Conservation (phyloP, 2,113 vertebrate species). For the Opisthocomus hoazin region DNA sequence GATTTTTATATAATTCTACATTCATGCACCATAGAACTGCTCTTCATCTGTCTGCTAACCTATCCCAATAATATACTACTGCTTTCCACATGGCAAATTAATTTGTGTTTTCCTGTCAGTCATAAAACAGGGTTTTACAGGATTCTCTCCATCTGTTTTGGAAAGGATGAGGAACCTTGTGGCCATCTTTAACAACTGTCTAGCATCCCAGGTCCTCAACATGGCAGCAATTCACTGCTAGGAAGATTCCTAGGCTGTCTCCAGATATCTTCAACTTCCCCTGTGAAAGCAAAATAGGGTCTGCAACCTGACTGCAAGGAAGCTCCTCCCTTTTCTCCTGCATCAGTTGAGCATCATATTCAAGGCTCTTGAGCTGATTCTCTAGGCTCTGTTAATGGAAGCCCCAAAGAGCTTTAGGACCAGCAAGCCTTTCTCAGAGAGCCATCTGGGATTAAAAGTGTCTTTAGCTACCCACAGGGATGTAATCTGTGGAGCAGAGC, state of each 20-base stretch:
- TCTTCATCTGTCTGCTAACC: background rate
- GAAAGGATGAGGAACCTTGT: background rate
- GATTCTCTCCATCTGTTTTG: background rate
- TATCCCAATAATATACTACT: background rate
- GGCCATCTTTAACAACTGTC: background rate
- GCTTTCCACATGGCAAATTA: background rate
- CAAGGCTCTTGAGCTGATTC: background rate
- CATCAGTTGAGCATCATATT: background rate
- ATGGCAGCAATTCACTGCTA: background rate
- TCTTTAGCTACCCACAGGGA: background rate
- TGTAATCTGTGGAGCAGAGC: background rate
- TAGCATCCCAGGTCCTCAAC: background rate
- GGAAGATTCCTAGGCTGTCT: background rate
- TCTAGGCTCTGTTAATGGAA: background rate
- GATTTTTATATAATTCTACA: background rate
- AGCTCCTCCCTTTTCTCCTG: background rate
- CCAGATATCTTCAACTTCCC: background rate
- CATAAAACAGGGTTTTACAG: background rate
- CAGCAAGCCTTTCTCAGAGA: background rate
- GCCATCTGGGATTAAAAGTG: background rate
- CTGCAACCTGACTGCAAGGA: background rate
- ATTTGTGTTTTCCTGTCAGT: background rate
- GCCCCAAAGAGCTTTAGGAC: background rate
- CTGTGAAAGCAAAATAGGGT: background rate
- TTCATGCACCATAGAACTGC: background rate